Evolutionary conservation across 2,888 invertebrate genomes (phyloP).

Genomic region (Scaeva pyrastri): DNA sequence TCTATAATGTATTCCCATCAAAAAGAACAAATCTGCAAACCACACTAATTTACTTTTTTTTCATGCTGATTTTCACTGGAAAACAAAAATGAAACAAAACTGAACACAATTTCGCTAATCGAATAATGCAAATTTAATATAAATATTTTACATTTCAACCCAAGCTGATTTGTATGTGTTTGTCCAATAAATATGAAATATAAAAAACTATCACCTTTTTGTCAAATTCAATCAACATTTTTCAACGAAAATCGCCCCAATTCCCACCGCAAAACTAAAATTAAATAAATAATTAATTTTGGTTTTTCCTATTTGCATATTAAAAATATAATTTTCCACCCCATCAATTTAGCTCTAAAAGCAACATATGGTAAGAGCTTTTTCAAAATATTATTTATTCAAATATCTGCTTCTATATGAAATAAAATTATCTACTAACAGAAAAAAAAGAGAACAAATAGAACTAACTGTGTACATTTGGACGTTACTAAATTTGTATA

Average conservation of each 20-base stretch:
- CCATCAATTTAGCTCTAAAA: slow-evolving; percentile 4
- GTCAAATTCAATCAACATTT: slow-evolving; percentile 15
- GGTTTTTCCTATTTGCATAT: slow-evolving; percentile 29
- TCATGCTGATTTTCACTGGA: not conserved
- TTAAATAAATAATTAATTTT: slow-evolving; percentile 29
- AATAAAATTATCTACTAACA: slow-evolving; percentile 41
- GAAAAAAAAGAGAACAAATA: not conserved
- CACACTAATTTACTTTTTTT: not conserved
- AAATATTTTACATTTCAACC: not conserved
- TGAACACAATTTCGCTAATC: not conserved
- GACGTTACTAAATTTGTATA: slow-evolving; percentile 4
- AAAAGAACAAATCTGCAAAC: too few species aligned
- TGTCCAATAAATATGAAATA: not conserved
- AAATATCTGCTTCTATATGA: not conserved
- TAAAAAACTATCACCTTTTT: slow-evolving; percentile 4
- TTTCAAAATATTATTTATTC: slow-evolving; percentile 47
- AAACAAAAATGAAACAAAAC: not conserved
- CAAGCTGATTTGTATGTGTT: not conserved
- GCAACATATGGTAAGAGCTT: slow-evolving; percentile 30
- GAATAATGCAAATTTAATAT: not conserved
- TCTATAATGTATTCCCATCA: too few species aligned
- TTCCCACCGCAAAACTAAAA: not conserved
- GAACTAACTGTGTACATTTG: not conserved
- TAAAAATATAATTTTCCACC: not conserved
- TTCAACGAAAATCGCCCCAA: not conserved